Base-by-base conservation (phyloP, 2,113 vertebrate genomes). In the Podilymbus podiceps region DNA sequence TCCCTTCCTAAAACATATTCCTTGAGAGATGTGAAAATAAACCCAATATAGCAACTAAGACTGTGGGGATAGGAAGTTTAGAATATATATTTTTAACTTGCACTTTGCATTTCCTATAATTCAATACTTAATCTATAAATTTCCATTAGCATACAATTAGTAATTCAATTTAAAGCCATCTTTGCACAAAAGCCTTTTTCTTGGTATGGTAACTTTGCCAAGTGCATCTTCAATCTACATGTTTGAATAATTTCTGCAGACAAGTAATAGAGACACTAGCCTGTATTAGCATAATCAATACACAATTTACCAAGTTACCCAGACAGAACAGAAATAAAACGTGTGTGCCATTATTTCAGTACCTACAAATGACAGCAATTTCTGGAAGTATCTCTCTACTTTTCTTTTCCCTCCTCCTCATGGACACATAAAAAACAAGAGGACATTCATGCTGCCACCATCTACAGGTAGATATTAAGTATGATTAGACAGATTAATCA, bases 271-370 rank as follows among this genome's bases (percentile, higher is more conserved):
- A 98, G 97, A 98, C 91, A 96, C 95, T 73, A 86, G 79, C n/a
- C n/a, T 64, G 63, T 71, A 97, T 98, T 98, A 98, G 94, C 98
- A 98, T 98, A 98, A 98, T 98, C 98, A 98, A 98, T 98, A 98
- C 58, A 94, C 97, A 98, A 98, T 98, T 98, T 98, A 98, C 98
- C 49, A 93, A 98, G 96, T 97, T 96, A 97, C 90, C 96, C 97
- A 97, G 96, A 98, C 87, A 98, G 98, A 98, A 97, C 96, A 94
- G 97, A 97, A 96, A 95, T 77, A 94, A 97, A 97, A 95, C 1
- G 27, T 87, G 94, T 69, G 68, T 24, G 72, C 97, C 96, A 96
- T 98, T 98, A 98, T 96, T 97, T 96, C 80, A 92, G 92, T 75
- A 95, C 91, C 97, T 95, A 97, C 94, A 97, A 98, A 98, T 97